phyloP scores from a whole-genome alignment of 2,888 invertebrate species.

The Elysia crispata region DNA sequence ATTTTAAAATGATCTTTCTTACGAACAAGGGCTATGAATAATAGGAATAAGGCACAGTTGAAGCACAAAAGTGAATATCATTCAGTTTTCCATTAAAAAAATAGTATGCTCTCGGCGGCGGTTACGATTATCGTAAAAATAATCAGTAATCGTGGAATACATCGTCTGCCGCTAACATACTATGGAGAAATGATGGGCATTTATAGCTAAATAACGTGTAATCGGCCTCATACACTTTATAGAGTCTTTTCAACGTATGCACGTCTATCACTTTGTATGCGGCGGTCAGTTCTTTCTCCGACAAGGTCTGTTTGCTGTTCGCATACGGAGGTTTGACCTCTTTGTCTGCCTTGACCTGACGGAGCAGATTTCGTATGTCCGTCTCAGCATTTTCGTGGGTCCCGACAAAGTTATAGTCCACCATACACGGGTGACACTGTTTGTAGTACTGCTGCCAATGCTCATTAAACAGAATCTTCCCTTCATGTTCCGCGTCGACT shows the following conservation, averaged over 20 bases:
- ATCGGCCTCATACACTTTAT: slow-evolving; percentile 84
- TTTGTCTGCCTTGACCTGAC: slow-evolving; percentile 26
- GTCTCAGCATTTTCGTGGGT: slow-evolving; percentile 87
- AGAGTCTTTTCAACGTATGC: slow-evolving; percentile 62
- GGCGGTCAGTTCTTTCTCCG: slow-evolving; percentile 47
- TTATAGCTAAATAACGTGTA: slow-evolving; percentile 88
- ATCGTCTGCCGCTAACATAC: slow-evolving; percentile 43
- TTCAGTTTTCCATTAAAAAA: too few species aligned
- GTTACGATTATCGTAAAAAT: too few species aligned
- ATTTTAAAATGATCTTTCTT: too few species aligned
- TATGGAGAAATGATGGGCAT: slow-evolving; percentile 57
- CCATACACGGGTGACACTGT: slow-evolving; percentile 89
- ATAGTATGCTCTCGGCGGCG: too few species aligned
- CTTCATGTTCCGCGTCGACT: slow-evolving; percentile 49
- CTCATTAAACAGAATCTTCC: slow-evolving; percentile 80
- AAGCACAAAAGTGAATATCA: too few species aligned
- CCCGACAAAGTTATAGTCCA: slow-evolving; percentile 91
- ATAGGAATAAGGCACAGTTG: too few species aligned
- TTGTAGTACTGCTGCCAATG: slow-evolving; percentile 91
- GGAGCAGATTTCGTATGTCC: slow-evolving; percentile 49
- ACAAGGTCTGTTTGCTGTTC: slow-evolving; percentile 42
- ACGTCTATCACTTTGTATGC: slow-evolving; percentile 85
- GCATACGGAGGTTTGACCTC: slow-evolving; percentile 50
- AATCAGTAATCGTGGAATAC: slow-evolving; percentile 52
- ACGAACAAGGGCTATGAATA: too few species aligned